Percentiles rank a stretch among this genome's conserved stretches.
Conservation (phyloP, 2,113 vertebrate genomes). For the Brachyistius frenatus region DNA sequence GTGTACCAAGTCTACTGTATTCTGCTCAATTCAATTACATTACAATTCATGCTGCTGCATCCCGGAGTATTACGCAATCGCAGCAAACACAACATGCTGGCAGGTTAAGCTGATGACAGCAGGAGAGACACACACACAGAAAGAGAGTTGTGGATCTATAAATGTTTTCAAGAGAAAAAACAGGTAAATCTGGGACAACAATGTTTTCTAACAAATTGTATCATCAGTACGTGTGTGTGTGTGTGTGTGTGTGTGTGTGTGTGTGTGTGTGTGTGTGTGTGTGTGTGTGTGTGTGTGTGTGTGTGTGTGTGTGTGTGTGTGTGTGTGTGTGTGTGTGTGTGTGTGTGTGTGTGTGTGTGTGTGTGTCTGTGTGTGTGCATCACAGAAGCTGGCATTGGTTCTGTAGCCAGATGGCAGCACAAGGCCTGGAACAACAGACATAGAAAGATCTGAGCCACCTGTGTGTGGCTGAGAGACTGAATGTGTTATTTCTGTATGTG, state of each 20-base stretch:
- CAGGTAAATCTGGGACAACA: slow-evolving; percentile 64
- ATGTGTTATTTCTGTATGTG: slow-evolving; percentile 6
- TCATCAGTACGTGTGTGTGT: slow-evolving; percentile 20
- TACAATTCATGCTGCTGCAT: slow-evolving; percentile 38
- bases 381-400: slow-evolving; percentile 64
- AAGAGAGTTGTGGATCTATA: slow-evolving; percentile 45
- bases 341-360: slow-evolving; percentile 27
- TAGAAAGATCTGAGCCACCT: slow-evolving; percentile 69
- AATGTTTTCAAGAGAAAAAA: slow-evolving; percentile 41
- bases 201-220: slow-evolving; percentile 54
- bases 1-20: slow-evolving; percentile 30
- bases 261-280: slow-evolving; percentile 30
- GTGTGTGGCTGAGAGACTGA: slow-evolving; percentile 40
- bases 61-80: slow-evolving; percentile 46
- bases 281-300: slow-evolving; percentile 17
- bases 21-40: slow-evolving; percentile 31
- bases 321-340: slow-evolving; percentile 27
- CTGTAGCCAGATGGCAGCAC: slow-evolving; percentile 73
- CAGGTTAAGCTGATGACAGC: slow-evolving; percentile 72
- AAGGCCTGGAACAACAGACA: slow-evolving; percentile 63
- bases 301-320: slow-evolving; percentile 11
- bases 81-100: slow-evolving; percentile 23
- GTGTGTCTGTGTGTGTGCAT: slow-evolving; percentile 19
- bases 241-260: slow-evolving; percentile 15
- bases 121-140: slow-evolving; percentile 26